Evolutionary conservation across 1,140 invertebrate genomes (phyloP).

Genomic region (Calephelis nemesis): DNA sequence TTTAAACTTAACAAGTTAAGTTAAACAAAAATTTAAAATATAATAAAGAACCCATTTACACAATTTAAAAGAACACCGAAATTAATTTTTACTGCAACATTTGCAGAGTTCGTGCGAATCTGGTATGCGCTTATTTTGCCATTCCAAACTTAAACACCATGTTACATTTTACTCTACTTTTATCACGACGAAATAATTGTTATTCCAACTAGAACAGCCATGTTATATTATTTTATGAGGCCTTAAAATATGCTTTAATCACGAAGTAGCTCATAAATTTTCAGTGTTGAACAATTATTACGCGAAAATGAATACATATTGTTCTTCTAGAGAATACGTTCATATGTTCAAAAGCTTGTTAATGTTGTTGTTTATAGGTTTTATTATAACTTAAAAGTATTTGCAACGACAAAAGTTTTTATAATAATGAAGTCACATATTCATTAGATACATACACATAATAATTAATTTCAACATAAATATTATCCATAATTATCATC

Average conservation of each 20-base stretch:
- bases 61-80: not conserved
- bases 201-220: constrained; percentile 1
- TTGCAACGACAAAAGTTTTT: no score
- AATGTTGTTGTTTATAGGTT: constrained; percentile 22
- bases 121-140: constrained; percentile 24
- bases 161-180: constrained; percentile 23
- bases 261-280: no score
- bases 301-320: no score
- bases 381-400: not conserved
- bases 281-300: no score
- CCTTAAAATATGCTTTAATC: no score
- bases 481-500: no score
- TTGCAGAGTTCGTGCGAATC: constrained; percentile 27
- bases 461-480: no score
- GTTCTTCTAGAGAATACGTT: no score
- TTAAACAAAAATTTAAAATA: not conserved
- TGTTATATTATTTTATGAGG: not conserved
- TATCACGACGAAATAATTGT: constrained; percentile 26
- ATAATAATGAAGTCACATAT: no score
- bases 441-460: no score
- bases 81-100: constrained; percentile 3
- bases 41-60: not conserved
- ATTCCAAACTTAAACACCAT: constrained; percentile 25
- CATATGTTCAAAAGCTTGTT: constrained; percentile 17
- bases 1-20: no score